Conservation (phyloP, 2,888 invertebrate species). For the Pimpla rufipes region DNA sequence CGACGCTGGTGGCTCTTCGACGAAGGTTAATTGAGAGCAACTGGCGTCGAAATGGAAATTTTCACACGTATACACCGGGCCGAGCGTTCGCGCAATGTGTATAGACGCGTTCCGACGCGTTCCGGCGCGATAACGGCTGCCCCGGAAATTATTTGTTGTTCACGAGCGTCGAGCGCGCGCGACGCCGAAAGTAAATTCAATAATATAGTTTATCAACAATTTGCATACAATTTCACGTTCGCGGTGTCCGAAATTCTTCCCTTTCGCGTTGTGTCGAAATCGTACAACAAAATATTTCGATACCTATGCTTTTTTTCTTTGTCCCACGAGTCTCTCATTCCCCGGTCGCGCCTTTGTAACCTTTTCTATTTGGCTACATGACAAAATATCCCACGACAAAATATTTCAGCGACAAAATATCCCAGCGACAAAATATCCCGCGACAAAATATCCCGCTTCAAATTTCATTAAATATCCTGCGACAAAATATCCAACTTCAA, state of each 20-base stretch:
- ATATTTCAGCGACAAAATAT: too few relatives aligned
- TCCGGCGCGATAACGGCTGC: conserved; percentile 45
- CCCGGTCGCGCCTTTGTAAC: neutral
- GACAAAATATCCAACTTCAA: too few relatives aligned
- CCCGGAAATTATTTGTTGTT: conserved; percentile 19
- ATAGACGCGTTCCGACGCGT: conserved; percentile 25
- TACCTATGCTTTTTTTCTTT: neutral
- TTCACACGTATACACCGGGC: conserved; percentile 24
- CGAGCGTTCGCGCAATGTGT: conserved; percentile 21
- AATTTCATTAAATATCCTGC: too few relatives aligned
- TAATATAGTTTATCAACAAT: conserved; percentile 12
- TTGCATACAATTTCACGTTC: neutral
- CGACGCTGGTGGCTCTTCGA: conserved; percentile 19
- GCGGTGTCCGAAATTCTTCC: neutral
- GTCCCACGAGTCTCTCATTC: too few relatives aligned
- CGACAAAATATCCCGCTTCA: too few relatives aligned
- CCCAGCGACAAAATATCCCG: too few relatives aligned
- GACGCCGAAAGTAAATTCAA: conserved; percentile 21
- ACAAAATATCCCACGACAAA: too few relatives aligned
- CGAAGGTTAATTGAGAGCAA: conserved; percentile 60
- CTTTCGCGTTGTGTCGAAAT: too few relatives aligned
- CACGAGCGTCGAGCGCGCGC: neutral
- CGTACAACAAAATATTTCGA: too few relatives aligned
- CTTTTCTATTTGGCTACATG: neutral
- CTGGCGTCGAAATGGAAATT: conserved; percentile 57